Evolutionary conservation across 2,888 invertebrate genomes (phyloP).

Genomic region (Ceriagrion tenellum): DNA sequence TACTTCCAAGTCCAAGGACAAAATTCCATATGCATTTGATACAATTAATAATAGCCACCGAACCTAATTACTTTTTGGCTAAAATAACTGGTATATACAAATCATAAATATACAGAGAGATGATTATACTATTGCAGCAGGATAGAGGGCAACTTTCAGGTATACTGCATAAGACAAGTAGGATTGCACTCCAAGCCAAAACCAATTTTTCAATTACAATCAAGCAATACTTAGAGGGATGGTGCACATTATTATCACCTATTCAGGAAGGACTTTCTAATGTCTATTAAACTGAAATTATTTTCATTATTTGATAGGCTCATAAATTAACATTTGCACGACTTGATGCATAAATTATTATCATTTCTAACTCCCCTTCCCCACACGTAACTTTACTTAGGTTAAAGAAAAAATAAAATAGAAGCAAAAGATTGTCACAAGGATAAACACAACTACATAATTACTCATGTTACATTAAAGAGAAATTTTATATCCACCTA

Average conservation of each 20-base stretch:
- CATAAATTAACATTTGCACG: not conserved
- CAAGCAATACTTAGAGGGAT: not conserved
- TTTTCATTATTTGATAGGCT: not conserved
- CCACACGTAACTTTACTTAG: not conserved
- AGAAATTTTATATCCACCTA: constrained; percentile 78
- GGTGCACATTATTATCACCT: not conserved
- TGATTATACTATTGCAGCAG: too few relatives aligned
- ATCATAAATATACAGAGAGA: too few relatives aligned
- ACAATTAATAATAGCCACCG: too few relatives aligned
- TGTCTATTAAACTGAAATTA: not conserved
- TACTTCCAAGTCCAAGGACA: too few relatives aligned
- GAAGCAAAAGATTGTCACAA: not conserved
- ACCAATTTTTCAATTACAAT: not conserved
- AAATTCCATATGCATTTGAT: too few relatives aligned
- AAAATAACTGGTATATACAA: too few relatives aligned
- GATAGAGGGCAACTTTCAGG: too few relatives aligned
- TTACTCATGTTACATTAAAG: not conserved
- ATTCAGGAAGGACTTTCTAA: not conserved
- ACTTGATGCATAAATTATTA: not conserved
- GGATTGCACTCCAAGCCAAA: not conserved
- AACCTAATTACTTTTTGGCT: too few relatives aligned
- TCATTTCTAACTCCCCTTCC: not conserved
- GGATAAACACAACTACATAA: not conserved
- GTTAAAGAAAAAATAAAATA: not conserved
- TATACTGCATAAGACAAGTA: too few relatives aligned